Evolutionary conservation across 2,888 invertebrate genomes (phyloP), one percentile per base, ranked within the genome.

Genomic region (Mechanitis messenoides): DNA sequence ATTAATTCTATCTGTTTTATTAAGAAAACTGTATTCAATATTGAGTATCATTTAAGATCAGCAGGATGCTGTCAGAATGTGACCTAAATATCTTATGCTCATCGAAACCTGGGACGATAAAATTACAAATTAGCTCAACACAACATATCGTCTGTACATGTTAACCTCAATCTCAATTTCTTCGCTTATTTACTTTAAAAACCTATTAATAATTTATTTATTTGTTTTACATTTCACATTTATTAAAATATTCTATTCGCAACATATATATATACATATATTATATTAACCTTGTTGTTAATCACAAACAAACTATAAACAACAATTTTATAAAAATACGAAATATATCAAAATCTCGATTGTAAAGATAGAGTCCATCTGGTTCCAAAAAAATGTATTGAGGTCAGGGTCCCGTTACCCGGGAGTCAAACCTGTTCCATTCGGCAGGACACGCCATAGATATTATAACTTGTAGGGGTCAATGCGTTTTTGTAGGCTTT

Each of bases 371-470:
- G 61, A 59, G 62, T 65, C 63, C 60, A 64, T 64, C 62, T 64
- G 66, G 66, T 66, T 68, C 65, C 67, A 64, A 72, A 71, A 20
- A 74, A 71, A 68, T 61, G 71, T 68, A 73, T 74, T 73, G 73
- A 61, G 74, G 74, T 71, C 73, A 69, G 56, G 54, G 71, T 69
- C 71, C 73, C 72, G 74, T 74, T 73, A 70, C 59, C 60, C 64
- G 72, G 70, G 71, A 69, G 63, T 60, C 64, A 71, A 74, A 74
- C 74, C 73, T 69, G 74, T 74, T 72, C 68, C 65, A 66, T 72
- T 73, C 67, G 72, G 70, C 73, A 74, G 74, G 74, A 73, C 73
- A 65, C 70, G 46, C 63, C 60, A 59, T 50, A 47, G 50, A 47
- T 33, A 47, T 28, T 9, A 33, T 42, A 38, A 38, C 38, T 45